Evolutionary conservation across 2,888 invertebrate species (phyloP), one percentile per base, ranked within the genome.

Genomic region (Agrotis puta): DNA sequence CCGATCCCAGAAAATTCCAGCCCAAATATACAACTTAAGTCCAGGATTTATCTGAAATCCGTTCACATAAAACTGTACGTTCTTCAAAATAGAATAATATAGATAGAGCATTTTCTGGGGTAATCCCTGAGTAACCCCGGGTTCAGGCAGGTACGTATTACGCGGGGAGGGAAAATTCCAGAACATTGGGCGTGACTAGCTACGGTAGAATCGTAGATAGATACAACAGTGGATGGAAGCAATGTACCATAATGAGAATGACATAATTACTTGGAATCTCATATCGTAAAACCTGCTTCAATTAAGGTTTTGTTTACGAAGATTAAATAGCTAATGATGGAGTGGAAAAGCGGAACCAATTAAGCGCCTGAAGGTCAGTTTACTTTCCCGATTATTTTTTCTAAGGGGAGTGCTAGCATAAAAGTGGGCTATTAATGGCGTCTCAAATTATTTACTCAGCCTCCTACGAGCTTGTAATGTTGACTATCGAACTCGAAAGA

Each of bases 351-450:
- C 88, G 89, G 87, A 91, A 91, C 89, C 90, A 94, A 94, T 94
- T 94, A 94, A 86, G 87, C 77, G 78, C 78, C 70, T 77, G 90
- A 94, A 94, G 94, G 95, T 90, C 93, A 89, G 88, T 91, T 92
- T 92, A 94, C 93, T 94, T 93, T 90, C 87, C 83, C 89, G 92
- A 94, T 94, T 94, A 94, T 88, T 93, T 92, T 92, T 88, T 86
- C 85, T 76, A 82, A 64, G 58, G 85, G 91, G 92, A 87, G 93
- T 88, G 93, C 79, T 89, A 77, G 78, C 85, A 83, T 87, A 84
- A 85, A 86, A 85, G 79, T 83, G 70, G 78, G n/a, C 64, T 72
- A 63, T 71, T 69, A 77, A 75, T 82, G 70, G 70, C 74, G 64
- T 75, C 77, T 85, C 62, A 72, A 70, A 66, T 79, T 83, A 64